A percentile compares a stretch with the other conserved stretches of the same genome.
Evolutionary conservation across 2,797 vertebrate genomes (phyloP).

Genomic region (Garrulus glandarius): DNA sequence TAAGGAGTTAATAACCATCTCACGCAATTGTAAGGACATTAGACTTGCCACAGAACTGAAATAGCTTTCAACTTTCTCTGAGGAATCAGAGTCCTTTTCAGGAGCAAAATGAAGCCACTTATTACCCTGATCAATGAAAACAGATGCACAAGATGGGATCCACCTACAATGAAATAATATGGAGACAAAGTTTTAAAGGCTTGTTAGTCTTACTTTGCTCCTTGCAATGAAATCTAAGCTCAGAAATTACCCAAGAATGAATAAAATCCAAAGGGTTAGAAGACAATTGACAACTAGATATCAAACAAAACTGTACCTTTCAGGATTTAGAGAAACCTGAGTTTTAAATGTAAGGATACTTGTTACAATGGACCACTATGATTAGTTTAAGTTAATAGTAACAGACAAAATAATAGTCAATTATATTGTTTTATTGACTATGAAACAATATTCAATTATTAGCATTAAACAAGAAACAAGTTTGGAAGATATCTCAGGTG

Average conservation of each 20-base stretch:
- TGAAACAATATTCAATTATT: neutral
- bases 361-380: neutral
- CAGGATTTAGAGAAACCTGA: neutral
- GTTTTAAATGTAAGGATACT: neutral
- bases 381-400: neutral
- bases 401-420: neutral
- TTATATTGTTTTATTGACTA: neutral
- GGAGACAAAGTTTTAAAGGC: neutral
- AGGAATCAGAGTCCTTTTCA: slow-evolving; percentile 60
- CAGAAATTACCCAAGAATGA: neutral
- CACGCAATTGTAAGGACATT: slow-evolving; percentile 90
- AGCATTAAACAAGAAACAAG: neutral
- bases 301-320: neutral
- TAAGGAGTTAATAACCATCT: slow-evolving; percentile 84
- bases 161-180: slow-evolving; percentile 77
- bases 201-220: neutral
- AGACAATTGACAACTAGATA: neutral
- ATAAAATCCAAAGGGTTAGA: neutral
- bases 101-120: slow-evolving; percentile 81
- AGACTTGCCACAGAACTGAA: slow-evolving; percentile 82
- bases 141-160: slow-evolving; percentile 83
- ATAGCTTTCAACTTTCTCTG: slow-evolving; percentile 76
- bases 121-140: slow-evolving; percentile 74
- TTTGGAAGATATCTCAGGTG: neutral
- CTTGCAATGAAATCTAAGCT: neutral